phyloP scores from a whole-genome alignment of 2,888 invertebrate genomes.

The Iselma pallidipennis region DNA sequence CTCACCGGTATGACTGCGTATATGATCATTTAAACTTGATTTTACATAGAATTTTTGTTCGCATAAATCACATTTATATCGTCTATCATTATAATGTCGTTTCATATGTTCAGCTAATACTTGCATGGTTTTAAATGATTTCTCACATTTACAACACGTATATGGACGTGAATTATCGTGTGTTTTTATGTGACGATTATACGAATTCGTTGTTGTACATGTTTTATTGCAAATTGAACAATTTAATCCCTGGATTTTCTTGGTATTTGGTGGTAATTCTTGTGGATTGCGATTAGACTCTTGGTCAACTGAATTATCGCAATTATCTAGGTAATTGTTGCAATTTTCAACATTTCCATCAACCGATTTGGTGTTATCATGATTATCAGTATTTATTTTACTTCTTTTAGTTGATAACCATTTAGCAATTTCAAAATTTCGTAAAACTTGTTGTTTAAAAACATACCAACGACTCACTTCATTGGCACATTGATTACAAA shows the following conservation, averaged over 20 bases:
- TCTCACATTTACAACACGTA: constrained; percentile 36
- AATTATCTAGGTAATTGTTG: neutral
- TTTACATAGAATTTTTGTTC: constrained; percentile 36
- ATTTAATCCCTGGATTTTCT: constrained; percentile 24
- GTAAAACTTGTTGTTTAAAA: constrained; percentile 35
- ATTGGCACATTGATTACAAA: constrained; percentile 33
- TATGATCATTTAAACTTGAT: constrained; percentile 35
- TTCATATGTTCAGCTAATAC: constrained; percentile 37
- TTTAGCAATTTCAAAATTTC: constrained; percentile 34
- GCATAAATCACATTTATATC: constrained; percentile 36
- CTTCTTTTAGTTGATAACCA: constrained; percentile 26
- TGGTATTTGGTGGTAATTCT: constrained; percentile 15
- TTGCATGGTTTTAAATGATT: constrained; percentile 36
- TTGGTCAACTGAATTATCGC: neutral
- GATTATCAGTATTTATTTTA: neutral
- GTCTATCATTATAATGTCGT: constrained; percentile 37
- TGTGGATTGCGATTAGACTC: too few species aligned
- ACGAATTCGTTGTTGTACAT: constrained; percentile 33
- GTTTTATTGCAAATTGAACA: constrained; percentile 31
- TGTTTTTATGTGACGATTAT: constrained; percentile 33
- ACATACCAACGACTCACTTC: constrained; percentile 38
- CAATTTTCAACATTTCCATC: neutral
- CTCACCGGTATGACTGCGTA: constrained; percentile 37
- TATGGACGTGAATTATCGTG: constrained; percentile 32
- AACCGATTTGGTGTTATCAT: neutral